Evolutionary conservation across 1,140 invertebrate genomes (phyloP), one percentile per base, ranked within the genome.

Genomic region (Sipha flava): DNA sequence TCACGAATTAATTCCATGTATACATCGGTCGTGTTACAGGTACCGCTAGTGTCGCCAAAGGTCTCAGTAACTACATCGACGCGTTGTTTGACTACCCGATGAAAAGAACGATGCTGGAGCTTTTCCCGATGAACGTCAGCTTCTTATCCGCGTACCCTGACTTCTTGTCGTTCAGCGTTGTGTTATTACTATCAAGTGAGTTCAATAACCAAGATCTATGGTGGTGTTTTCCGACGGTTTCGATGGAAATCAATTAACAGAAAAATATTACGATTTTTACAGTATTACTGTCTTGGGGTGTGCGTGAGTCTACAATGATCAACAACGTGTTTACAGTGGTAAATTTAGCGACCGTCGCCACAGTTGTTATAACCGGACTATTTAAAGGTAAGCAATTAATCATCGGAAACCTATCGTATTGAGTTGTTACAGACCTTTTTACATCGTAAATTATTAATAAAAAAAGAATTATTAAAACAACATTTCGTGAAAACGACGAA

Each of bases 241-340:
- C n/a, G n/a, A n/a, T n/a, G n/a, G n/a, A n/a, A n/a, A n/a, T n/a
- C n/a, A n/a, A n/a, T n/a, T n/a, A n/a, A 12, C 31, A 59, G 16
- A n/a, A 21, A 21, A 64, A 47, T 49, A 18, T 49, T 72, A 43
- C 57, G 75, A 68, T 83, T 82, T 79, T 82, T 82, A 80, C 88
- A 88, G 89, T 88, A 45, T 83, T 97, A 21, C 87, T 98, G 7
- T 89, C 90, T 1, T 86, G 93, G 70, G 96, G 96, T 29, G 95
- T 95, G 12, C 94, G 91, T 83, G 94, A 97, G 85, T 97, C 95
- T 0, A 92, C 95, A 7, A 89, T 90, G 54, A 87, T 98, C 66
- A 98, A 97, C 86, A 97, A 95, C 83, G 87, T 96, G 10, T 98
- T 98, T 84, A 97, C 96, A 0, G 86, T 88, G 0, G 86, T 98